A percentile compares a stretch with the other conserved stretches of the same genome.
Evolutionary conservation across 2,113 vertebrate genomes (phyloP).

Genomic region (Cichladusa arquata): DNA sequence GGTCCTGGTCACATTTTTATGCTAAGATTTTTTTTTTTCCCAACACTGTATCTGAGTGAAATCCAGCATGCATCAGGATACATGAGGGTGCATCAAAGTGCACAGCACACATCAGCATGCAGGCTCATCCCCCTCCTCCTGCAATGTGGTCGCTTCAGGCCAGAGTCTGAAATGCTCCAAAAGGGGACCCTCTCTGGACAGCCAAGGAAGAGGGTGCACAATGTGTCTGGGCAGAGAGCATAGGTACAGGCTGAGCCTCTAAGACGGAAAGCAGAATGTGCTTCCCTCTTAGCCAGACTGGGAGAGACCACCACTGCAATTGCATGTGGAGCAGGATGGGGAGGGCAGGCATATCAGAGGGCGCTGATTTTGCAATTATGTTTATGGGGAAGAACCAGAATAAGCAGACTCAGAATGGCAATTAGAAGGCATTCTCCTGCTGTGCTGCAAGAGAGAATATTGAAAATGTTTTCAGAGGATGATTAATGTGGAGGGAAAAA

Average conservation of each 20-base stretch:
- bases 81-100: not conserved
- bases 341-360: accelerated
- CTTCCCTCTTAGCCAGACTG: not conserved
- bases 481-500: not conserved
- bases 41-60: not conserved
- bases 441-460: not conserved
- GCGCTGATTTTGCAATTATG: not conserved
- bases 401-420: not conserved
- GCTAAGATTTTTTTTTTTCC: accelerated
- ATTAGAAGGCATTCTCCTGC: not conserved
- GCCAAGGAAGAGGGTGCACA: not conserved
- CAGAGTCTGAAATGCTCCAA: not conserved
- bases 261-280: not conserved
- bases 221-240: accelerated
- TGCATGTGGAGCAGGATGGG: not conserved
- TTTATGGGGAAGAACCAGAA: not conserved
- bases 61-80: not conserved
- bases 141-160: not conserved
- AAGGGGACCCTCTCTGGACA: accelerated
- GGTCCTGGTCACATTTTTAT: not conserved
- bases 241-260: not conserved
- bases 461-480: not conserved
- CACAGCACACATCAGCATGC: too few species aligned
- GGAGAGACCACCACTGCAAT: accelerated
- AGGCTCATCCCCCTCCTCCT: not conserved